Evolutionary conservation across 1,140 invertebrate species (phyloP), one percentile per base, ranked within the genome.

Genomic region (Onthophagus taurus): DNA sequence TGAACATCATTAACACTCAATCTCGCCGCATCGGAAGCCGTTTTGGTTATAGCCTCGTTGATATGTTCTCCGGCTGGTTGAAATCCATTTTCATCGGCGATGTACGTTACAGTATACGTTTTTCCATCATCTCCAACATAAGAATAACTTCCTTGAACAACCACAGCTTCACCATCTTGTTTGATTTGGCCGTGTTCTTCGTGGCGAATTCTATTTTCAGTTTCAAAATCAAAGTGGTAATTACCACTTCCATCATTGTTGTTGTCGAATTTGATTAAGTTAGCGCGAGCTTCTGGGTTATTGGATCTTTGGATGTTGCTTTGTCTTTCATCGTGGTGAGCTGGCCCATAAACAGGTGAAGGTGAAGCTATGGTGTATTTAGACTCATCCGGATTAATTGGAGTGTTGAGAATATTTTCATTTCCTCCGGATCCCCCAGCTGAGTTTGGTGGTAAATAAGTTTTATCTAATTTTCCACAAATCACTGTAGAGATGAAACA

Each of bases 101-200:
- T 59, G 52, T 74, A 75, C 46, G 65, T 69, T 11, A 74, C 65
- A 5, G 72, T 72, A 42, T 72, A 71, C 8, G 68, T 70, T 48
- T 64, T 64, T 35, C 72, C 72, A 54, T 78, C 70, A 47, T 72
- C 71, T 21, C 71, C 70, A 14, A 71, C 65, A 55, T 76, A 79
- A 18, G 74, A 74, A 60, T 78, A 79, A 8, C 71, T 72, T 35
- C 76, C 76, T 55, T 72, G 68, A n/a, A 75, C 73, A 6, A 71
- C 65, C 56, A 71, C 68, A 41, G 71, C 67, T 50, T 69, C 68
- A 46, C 71, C 65, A 14, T 72, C 71, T 44, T 63, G 65, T 54
- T 70, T 70, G 54, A 74, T 64, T 51, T 69, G 69, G 48, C 72
- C 72, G 31, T 44, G n/a, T 53, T 58, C 58, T 39, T 68, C 43